Base-by-base conservation (phyloP, 2,797 vertebrate genomes). In the Streptopelia turtur region DNA sequence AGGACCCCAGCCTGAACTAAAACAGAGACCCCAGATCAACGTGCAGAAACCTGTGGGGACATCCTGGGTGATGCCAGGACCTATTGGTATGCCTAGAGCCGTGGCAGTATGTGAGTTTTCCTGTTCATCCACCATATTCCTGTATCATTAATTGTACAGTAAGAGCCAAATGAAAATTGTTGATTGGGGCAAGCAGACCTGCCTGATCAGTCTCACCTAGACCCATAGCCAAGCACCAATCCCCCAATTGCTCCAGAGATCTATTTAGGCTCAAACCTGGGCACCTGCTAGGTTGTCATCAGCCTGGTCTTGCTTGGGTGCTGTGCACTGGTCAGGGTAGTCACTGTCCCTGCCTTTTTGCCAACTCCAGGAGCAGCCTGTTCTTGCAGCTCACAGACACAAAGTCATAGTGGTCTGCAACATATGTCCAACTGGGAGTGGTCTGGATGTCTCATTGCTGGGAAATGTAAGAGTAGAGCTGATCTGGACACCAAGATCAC, bases 21-120 rank as follows among this genome's bases (percentile, higher is more conserved):
- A 89, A 41, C 8, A 35, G 28, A 24, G 24, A 52, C 4, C 18
- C 7, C 50, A 70, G 45, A 65, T 5, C 8, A 61, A 14, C 0
- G 5, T 14, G 53, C 14, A 83, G 37, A 81, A 65, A 61, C 8
- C 5, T 14, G 7, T 5, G 21, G 8, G 14, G 12, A 22, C 1
- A 1, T 52, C n/a, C 16, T 1, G 0, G 45, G 14, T 66, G 24
- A 75, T 3, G 3, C 21, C 43, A 37, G 57, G 57, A 70, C 20
- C 35, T 33, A 7, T 7, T 5, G 6, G 4, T 53, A 5, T n/a
- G 23, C n/a, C 60, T 28, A 25, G 31, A 60, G 6, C 20, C 2
- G 0, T 30, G 37, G n/a, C 13, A 35, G 20, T 14, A 18, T 68
- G 22, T 53, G 52, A 80, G 37, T 61, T 85, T 82, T 80, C 31